Evolutionary conservation across 2,113 vertebrate species (phyloP).

Genomic region (Chitala chitala): DNA sequence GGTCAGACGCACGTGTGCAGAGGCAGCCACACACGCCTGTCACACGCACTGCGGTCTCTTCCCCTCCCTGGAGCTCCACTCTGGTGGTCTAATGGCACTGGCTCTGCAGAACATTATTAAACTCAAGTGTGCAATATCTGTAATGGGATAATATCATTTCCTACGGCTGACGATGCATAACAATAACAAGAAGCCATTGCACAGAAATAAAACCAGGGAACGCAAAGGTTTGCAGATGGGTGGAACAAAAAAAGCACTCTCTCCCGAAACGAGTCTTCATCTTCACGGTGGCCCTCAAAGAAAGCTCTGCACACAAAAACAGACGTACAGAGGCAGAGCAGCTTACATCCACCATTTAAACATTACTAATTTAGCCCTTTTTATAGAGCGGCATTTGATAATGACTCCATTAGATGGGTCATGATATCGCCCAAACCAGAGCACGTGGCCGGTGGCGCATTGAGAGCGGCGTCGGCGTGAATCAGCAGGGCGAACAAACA

Average conservation of each 20-base stretch:
- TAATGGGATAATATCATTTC: slow-evolving; percentile 65
- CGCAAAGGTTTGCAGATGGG: slow-evolving; percentile 40
- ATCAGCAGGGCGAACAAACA: slow-evolving; percentile 37
- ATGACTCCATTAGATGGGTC: slow-evolving; percentile 62
- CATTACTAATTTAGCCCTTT: slow-evolving; percentile 60
- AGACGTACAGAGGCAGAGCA: slow-evolving; percentile 28
- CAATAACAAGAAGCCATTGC: slow-evolving; percentile 64
- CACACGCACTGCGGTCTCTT: slow-evolving; percentile 14
- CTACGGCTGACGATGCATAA: slow-evolving; percentile 65
- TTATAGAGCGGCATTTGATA: slow-evolving; percentile 56
- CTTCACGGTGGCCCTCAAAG: not conserved
- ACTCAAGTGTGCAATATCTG: slow-evolving; percentile 63
- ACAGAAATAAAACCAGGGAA: slow-evolving; percentile 61
- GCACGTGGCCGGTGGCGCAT: not conserved
- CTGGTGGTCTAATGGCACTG: slow-evolving; percentile 57
- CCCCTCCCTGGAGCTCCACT: slow-evolving; percentile 48
- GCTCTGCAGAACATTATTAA: slow-evolving; percentile 64
- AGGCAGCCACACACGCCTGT: no score
- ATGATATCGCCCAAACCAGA: slow-evolving; percentile 43
- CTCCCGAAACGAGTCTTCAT: not conserved
- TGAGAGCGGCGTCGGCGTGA: not conserved
- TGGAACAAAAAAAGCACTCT: slow-evolving; percentile 31
- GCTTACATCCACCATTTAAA: slow-evolving; percentile 58
- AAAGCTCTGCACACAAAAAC: slow-evolving; percentile 16
- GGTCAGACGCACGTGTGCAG: no score